Base-by-base conservation (phyloP, 2,888 invertebrate species). In the Ophion ventricosus region DNA sequence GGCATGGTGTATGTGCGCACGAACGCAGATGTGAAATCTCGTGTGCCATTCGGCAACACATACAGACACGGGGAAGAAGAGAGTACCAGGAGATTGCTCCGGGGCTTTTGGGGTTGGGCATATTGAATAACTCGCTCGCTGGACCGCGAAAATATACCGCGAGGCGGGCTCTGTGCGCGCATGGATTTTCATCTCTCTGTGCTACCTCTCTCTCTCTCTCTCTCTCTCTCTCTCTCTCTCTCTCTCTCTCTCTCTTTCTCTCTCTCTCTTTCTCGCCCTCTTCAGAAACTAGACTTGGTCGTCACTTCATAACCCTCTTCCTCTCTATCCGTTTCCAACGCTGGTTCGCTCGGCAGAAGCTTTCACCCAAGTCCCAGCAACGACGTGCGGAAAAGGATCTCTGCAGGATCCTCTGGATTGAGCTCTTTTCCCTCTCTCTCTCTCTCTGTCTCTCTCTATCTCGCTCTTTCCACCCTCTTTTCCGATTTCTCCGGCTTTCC, bases 101-200 rank as follows among this genome's bases (percentile, higher is more conserved):
- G 88, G 92, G 92, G 92, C 91, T 91, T 90, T 91, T 90, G 91
- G 92, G 92, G 90, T 90, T 91, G 92, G 91, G 92, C 92, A 93
- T 93, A 93, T 93, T 93, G 93, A 93, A 93, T 93, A 93, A 93
- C 93, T 92, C 92, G 93, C 91, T 93, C 93, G 93, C 92, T 92
- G 93, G 93, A 93, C 93, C 93, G 93, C 93, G 93, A 93, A 93
- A 93, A 93, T 93, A 92, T 93, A 93, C 92, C 91, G 90, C 91
- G 92, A 89, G 88, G 77, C 81, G 81, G 85, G 72, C 81, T 72
- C 75, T 78, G 77, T 79, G 72, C 81, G 82, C 69, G 67, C 78
- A 83, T 77, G 77, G 70, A 59, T 82, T 82, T 64, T 67, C 76
- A 26, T 78, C 82, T 77, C 82, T 72, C 57, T 11, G 40, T 56